These are phyloP conservation scores for Branchinecta sandiegonensis DNA, from an alignment of 2,888 invertebrate genomes.

Conservation along the genomic window DNA sequence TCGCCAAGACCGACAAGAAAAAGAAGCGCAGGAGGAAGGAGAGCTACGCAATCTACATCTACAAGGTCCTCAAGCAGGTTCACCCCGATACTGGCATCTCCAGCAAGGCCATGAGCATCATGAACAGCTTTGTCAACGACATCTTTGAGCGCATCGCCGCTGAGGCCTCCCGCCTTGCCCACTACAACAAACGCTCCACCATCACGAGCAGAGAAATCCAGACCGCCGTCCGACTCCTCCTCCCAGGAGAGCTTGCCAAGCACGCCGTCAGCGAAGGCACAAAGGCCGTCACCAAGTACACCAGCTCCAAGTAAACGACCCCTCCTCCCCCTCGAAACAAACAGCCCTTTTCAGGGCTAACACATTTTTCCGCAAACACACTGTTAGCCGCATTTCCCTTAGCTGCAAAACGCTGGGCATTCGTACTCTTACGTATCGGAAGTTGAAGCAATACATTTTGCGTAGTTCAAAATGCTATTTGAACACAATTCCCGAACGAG, in stretches of 20 bases:
- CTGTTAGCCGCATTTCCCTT: no score
- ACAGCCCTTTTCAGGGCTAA: no score
- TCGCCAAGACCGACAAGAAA: conserved; percentile 42
- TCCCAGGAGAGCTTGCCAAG: not conserved
- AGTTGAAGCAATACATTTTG: no score
- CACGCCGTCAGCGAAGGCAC: conserved; percentile 8
- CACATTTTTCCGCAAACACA: no score
- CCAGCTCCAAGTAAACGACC: not conserved
- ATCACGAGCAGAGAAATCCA: conserved; percentile 39
- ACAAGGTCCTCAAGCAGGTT: conserved; percentile 41
- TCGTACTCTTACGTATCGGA: no score
- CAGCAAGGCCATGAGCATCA: conserved; percentile 52
- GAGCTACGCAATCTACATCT: no score
- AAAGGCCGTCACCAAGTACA: conserved; percentile 3
- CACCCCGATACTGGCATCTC: conserved; percentile 51
- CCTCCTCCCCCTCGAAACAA: no score
- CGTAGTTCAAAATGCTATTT: no score
- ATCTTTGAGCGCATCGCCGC: conserved; percentile 54
- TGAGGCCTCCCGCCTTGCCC: conserved; percentile 48
- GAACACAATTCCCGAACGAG: no score
- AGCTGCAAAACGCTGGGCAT: no score
- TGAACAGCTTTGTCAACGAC: conserved; percentile 61
- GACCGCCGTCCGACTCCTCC: conserved; percentile 36
- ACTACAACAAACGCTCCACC: conserved; percentile 41
- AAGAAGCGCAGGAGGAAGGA: no score